These are phyloP conservation scores for Nebria salina DNA, from an alignment of 2,888 invertebrate genomes.

Conservation along the genomic window DNA sequence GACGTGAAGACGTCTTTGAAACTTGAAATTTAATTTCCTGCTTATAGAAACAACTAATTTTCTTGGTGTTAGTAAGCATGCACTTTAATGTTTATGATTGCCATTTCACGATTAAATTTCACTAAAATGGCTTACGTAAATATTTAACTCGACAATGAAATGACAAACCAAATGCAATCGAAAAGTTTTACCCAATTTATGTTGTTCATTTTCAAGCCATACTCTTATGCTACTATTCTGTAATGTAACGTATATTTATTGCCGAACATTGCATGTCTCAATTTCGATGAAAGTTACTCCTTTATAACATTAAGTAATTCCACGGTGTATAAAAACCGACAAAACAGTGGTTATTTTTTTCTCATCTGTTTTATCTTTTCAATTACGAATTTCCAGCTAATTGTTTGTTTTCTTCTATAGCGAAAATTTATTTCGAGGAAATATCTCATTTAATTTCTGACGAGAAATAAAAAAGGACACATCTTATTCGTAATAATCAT, in stretches of 20 bases:
- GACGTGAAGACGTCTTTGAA: background rate
- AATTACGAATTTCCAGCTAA: background rate
- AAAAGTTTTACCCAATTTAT: background rate
- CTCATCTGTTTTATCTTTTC: background rate
- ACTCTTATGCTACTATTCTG: no score
- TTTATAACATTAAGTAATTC: no score
- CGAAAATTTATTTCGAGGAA: background rate
- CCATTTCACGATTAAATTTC: background rate
- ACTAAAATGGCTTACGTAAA: background rate
- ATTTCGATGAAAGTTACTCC: no score
- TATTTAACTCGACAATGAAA: background rate
- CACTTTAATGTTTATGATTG: constrained; percentile 33
- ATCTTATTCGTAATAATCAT: no score
- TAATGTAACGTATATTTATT: background rate
- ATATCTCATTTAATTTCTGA: background rate
- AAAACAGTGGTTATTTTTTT: no score
- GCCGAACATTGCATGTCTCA: no score
- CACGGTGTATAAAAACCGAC: no score
- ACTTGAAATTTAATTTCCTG: constrained; percentile 41
- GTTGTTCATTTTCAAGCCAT: background rate
- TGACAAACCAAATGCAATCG: background rate
- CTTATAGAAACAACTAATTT: constrained; percentile 45
- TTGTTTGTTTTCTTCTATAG: background rate
- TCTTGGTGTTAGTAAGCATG: constrained; percentile 39
- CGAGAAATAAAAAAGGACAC: no score